Conservation (phyloP, 2,113 vertebrate genomes). For the Rhombomys opimus region DNA sequence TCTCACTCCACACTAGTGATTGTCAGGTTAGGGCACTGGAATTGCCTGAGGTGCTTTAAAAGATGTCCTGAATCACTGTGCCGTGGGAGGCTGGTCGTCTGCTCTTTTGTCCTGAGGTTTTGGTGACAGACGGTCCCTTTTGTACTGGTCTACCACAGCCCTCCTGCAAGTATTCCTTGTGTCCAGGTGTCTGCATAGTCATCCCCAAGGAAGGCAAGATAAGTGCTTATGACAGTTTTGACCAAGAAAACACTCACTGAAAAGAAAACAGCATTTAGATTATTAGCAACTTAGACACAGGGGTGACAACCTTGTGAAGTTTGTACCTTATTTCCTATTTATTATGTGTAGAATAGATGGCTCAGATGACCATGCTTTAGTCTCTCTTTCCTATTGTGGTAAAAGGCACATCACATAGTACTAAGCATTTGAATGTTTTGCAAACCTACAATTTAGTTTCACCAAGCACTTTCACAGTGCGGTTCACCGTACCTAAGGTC, state of each 20-base stretch:
- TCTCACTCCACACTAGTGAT: not conserved
- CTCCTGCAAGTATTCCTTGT: not conserved
- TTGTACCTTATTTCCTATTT: not conserved
- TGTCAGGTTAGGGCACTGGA: not conserved
- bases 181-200: not conserved
- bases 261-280: not conserved
- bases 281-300: not conserved
- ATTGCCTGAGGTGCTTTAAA: not conserved
- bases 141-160: not conserved
- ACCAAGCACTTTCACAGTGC: not conserved
- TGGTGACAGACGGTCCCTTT: not conserved
- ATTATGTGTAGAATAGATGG: not conserved
- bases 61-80: not conserved
- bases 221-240: not conserved
- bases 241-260: not conserved
- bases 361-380: not conserved
- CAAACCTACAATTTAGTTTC: not conserved
- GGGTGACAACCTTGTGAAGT: not conserved
- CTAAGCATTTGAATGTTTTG: not conserved
- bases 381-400: constrained; percentile 1
- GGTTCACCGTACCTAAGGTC: not conserved
- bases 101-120: not conserved
- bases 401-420: not conserved
- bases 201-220: not conserved
- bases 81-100: not conserved